Conservation (phyloP, 2,113 vertebrate species). For the Cyprinodon variegatus region DNA sequence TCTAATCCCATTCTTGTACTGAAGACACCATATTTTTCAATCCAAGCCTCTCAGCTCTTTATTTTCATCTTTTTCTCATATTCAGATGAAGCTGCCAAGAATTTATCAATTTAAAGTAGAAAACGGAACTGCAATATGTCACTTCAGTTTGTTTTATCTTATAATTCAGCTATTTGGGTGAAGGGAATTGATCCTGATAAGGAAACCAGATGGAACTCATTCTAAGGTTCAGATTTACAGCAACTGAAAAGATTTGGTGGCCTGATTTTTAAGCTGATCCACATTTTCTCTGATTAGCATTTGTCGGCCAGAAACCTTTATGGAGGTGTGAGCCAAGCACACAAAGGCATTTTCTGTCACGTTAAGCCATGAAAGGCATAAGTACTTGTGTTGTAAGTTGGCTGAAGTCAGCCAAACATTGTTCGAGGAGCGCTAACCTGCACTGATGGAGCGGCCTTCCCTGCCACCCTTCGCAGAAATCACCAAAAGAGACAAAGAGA, state of each 20-base stretch:
- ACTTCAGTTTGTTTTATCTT: not conserved
- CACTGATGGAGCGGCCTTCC: slow-evolving; percentile 1
- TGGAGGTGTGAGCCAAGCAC: slow-evolving; percentile 55
- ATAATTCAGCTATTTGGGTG: too few species aligned
- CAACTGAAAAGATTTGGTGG: slow-evolving; percentile 9
- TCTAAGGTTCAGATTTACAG: slow-evolving; percentile 43
- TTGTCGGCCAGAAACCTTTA: slow-evolving; percentile 50
- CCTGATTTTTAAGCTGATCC: slow-evolving; percentile 56
- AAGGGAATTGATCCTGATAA: too few species aligned
- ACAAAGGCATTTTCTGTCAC: slow-evolving; percentile 63
- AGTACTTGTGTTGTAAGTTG: slow-evolving; percentile 13
- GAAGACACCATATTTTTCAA: slow-evolving; percentile 10
- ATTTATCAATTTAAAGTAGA: not conserved
- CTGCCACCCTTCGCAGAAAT: slow-evolving; percentile 17
- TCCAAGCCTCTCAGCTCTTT: not conserved
- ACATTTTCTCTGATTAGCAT: slow-evolving; percentile 64
- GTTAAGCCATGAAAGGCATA: slow-evolving; percentile 30
- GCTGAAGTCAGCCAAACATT: slow-evolving; percentile 34
- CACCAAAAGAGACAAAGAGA: slow-evolving; percentile 15
- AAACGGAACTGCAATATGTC: too few species aligned
- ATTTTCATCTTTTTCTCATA: not conserved
- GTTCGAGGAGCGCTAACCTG: slow-evolving; percentile 38
- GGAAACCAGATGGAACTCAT: slow-evolving; percentile 30
- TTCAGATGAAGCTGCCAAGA: accelerated
- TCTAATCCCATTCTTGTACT: slow-evolving; percentile 54